Conservation (phyloP, 1,140 invertebrate genomes). For the Ceratitis capitata region DNA sequence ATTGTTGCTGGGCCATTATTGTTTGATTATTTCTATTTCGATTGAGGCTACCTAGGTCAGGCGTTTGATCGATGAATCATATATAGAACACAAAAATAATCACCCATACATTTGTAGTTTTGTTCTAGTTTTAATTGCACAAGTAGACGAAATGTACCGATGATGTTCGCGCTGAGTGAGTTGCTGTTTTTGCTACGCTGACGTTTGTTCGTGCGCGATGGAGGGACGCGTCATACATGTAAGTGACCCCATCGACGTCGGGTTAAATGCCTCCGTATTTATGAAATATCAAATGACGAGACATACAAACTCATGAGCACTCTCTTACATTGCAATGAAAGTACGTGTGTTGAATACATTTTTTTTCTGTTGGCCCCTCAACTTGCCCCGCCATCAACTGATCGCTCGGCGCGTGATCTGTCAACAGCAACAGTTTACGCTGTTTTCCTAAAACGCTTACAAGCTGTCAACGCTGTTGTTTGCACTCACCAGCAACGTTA, state of each 20-base stretch:
- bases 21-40: neutral
- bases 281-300: neutral
- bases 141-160: neutral
- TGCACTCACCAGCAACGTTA: neutral
- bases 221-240: constrained; percentile 37
- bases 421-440: neutral
- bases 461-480: neutral
- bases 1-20: neutral
- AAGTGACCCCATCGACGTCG: constrained; percentile 18
- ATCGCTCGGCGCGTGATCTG: neutral
- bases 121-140: too few relatives aligned
- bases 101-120: too few relatives aligned
- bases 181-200: neutral
- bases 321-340: neutral
- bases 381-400: neutral
- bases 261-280: constrained; percentile 25
- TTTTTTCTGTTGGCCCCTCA: neutral
- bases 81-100: too few relatives aligned
- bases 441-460: neutral
- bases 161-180: constrained; percentile 34
- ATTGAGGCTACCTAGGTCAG: constrained; percentile 23
- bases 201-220: constrained; percentile 7
- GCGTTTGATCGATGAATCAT: constrained; percentile 29
- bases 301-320: too few relatives aligned
- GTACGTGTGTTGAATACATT: neutral